phyloP scores from a whole-genome alignment of 2,888 invertebrate genomes.

The Caenorhabditis drosophilae region DNA sequence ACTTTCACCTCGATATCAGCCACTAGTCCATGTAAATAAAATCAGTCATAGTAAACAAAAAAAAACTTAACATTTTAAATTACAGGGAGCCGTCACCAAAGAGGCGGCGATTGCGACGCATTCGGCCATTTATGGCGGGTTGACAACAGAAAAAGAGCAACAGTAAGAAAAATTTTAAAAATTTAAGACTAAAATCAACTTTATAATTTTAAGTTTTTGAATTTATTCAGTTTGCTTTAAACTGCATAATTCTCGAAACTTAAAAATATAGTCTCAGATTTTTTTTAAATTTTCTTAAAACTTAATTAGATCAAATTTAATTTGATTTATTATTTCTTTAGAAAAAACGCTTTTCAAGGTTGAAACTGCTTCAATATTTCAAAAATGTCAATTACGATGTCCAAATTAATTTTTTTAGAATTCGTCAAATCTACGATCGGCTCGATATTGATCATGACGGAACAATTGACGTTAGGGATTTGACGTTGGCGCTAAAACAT shows the following conservation, averaged over 20 bases:
- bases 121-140: constrained; percentile 49
- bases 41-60: neutral
- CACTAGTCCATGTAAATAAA: constrained; percentile 1
- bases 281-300: no score
- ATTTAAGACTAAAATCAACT: no score
- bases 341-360: no score
- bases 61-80: constrained; percentile 1
- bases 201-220: neutral
- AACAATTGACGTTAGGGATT: constrained; percentile 89
- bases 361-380: no score
- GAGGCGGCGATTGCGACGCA: constrained; percentile 65
- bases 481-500: constrained; percentile 84
- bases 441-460: constrained; percentile 93
- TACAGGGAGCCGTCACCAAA: constrained; percentile 43
- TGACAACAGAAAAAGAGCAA: constrained; percentile 56
- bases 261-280: no score
- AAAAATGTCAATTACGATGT: no score
- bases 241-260: no score
- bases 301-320: no score
- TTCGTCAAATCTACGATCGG: constrained; percentile 79
- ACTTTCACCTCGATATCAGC: constrained; percentile 1
- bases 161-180: constrained; percentile 25
- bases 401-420: no score
- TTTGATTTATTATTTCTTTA: no score
- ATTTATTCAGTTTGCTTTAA: no score